Base-by-base conservation (phyloP, 2,797 vertebrate species). In the Bucorvus abyssinicus region DNA sequence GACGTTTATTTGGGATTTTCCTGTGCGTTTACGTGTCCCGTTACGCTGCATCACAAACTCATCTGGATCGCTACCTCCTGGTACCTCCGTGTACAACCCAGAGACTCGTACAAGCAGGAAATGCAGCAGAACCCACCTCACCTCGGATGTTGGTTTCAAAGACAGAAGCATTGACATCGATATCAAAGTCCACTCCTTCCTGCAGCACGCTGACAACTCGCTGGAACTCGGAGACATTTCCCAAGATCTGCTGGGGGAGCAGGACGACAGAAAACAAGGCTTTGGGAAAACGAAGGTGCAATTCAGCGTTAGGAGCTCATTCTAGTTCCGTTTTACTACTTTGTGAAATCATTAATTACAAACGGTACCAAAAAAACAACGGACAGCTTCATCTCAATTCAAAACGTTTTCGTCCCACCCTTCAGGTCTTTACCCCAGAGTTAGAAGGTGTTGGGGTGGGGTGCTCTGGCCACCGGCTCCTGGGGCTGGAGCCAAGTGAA, bases 111-210 rank as follows among this genome's bases (percentile, higher is more conserved):
- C 8, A 23, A 29, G 20, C 55, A 34, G 7, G 20, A 73, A 44
- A 67, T 8, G 13, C 80, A 75, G n/a, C 36, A 27, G 40, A 42
- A 38, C 75, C 91, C 53, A 98, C 26, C 96, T 98, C 65, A 99
- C 99, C 99, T 98, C 99, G 98, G 96, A 99, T 99, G 96, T 99
- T 99, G 74, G 99, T 99, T 97, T 99, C 99, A 61, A 99, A 99
- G 84, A 99, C 99, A 4, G 99, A 99, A 0, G 99, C 99, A 1
- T 99, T 99, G 93, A 99, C 99, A 56, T 99, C 99, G 6, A 99
- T 99, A 97, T 99, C 99, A 10, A 99, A 99, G 98, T 99, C 98
- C 87, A 99, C 96, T 0, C 98, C 98, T 92, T 99, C 98, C 96
- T 99, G 99, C 40, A 99, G 98, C 50, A 99, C 98, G 1, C 69